Evolutionary conservation across 1,140 invertebrate species (phyloP).

Genomic region (Luehdorfia chinensis): DNA sequence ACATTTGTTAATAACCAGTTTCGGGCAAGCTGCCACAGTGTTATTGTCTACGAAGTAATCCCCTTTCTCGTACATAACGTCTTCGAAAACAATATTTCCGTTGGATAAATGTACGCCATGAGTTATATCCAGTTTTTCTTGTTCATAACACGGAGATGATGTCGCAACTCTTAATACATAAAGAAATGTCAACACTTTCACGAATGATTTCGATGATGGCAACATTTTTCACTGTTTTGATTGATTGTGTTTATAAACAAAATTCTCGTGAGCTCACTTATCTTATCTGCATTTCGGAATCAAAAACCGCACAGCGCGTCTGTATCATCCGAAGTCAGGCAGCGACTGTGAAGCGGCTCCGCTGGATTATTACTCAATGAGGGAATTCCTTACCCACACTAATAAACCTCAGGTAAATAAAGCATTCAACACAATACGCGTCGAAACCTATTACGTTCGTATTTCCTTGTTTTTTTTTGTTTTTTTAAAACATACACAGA

Average conservation of each 20-base stretch:
- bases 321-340: not conserved
- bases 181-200: constrained; percentile 17
- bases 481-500: no score
- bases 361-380: constrained; percentile 25
- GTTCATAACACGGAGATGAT: constrained; percentile 22
- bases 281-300: constrained; percentile 1
- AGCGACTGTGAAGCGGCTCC: constrained; percentile 4
- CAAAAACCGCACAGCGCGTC: not conserved
- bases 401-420: constrained; percentile 7
- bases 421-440: not conserved
- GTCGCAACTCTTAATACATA: constrained; percentile 4
- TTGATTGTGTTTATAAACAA: not conserved
- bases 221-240: not conserved
- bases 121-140: constrained; percentile 31
- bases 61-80: constrained; percentile 22
- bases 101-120: constrained; percentile 24
- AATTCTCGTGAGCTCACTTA: not conserved
- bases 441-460: not conserved
- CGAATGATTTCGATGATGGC: constrained; percentile 1
- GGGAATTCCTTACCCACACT: constrained; percentile 24
- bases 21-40: constrained; percentile 4
- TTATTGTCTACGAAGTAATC: constrained; percentile 34
- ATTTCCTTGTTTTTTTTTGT: not conserved
- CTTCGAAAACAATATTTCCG: constrained; percentile 28
- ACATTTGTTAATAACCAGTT: constrained; percentile 31